Evolutionary conservation across 2,888 invertebrate genomes (phyloP), one percentile per base, ranked within the genome.

Genomic region (Netelia virgata): DNA sequence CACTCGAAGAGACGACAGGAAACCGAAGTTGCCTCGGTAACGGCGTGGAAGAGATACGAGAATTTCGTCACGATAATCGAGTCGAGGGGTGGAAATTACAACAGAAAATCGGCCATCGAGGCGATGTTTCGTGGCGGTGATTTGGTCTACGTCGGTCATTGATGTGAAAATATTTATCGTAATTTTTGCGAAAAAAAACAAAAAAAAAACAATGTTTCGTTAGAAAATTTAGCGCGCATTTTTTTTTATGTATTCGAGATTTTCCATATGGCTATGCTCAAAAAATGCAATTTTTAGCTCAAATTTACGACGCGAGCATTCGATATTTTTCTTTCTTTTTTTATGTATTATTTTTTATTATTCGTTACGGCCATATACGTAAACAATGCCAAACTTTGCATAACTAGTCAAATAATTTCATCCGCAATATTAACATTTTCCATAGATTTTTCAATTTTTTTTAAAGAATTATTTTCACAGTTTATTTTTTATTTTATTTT

Each of bases 81-180:
- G 73, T 88, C 91, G 14, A 88, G 86, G 50, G 92, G 92, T 73
- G 88, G 88, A 64, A 88, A 90, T 72, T 90, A 90, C 82, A 90
- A 93, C 87, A 87, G 89, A 86, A 90, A 90, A 86, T 86, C 88
- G 36, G 76, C 91, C 70, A 89, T 93, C 85, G 93, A 93, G 63
- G 91, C 93, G n/a, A 91, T 92, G 88, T 93, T 92, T 84, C 92
- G 92, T 36, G 93, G 93, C 10, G 88, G 88, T 63, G 90, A 93
- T 89, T 90, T 93, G 68, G 88, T 91, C 77, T 93, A 93, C 78
- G 88, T 85, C 16, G 89, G 85, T 83, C 89, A 90, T 50, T 89
- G 91, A 91, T 87, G 36, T 14, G 79, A 36, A 59, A 47, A 47
- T 47, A 47, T 47, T 47, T 47, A 14, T 6, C 36, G 14, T 14